phyloP scores from a whole-genome alignment of 2,888 invertebrate species.

The Elegia similella region DNA sequence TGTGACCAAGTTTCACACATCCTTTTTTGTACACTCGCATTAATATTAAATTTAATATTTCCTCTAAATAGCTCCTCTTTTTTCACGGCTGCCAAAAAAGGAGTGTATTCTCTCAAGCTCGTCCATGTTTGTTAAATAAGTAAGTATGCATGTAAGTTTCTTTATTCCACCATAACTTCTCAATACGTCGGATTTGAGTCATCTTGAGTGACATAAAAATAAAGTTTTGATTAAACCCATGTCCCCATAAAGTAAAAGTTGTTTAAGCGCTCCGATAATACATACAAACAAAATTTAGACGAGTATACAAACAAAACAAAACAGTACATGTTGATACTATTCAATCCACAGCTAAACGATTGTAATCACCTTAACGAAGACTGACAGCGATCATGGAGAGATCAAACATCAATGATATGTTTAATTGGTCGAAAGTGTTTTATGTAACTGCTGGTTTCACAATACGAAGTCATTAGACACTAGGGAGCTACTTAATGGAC shows the following conservation, averaged over 20 bases:
- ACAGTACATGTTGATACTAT: not conserved
- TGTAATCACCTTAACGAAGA: constrained; percentile 37
- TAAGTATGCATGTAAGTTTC: too few species aligned
- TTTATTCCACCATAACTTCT: too few species aligned
- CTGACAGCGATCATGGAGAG: constrained; percentile 39
- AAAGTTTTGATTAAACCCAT: too few species aligned
- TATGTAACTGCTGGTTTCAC: constrained; percentile 60
- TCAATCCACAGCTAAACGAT: constrained; percentile 19
- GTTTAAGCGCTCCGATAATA: not conserved
- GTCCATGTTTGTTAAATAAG: too few species aligned
- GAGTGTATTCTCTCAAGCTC: too few species aligned
- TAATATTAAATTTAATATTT: too few species aligned
- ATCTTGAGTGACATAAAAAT: too few species aligned
- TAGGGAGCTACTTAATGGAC: constrained; percentile 67
- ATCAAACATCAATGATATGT: constrained; percentile 55
- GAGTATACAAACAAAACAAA: not conserved
- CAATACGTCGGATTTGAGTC: too few species aligned
- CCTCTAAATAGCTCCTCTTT: too few species aligned
- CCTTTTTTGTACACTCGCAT: too few species aligned
- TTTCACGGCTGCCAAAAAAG: too few species aligned
- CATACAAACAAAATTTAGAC: not conserved
- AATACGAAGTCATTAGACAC: constrained; percentile 66
- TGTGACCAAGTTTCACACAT: too few species aligned
- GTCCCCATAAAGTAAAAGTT: not conserved
- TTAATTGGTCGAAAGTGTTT: constrained; percentile 71